Conservation (phyloP, 2,113 vertebrate genomes). For the Pithys albifrons region DNA sequence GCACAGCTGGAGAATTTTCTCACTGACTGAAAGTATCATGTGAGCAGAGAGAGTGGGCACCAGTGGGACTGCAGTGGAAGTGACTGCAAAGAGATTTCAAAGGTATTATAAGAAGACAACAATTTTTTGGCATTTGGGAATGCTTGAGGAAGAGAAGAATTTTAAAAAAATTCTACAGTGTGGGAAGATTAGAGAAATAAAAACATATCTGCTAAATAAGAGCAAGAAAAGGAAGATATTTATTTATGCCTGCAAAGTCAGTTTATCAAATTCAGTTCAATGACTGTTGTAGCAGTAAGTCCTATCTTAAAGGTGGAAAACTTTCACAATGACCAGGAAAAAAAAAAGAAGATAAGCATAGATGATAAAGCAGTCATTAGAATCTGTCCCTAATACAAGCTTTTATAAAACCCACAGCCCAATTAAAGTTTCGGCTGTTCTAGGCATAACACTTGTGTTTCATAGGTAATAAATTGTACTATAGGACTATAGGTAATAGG, state of each 20-base stretch:
- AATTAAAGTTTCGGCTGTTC: neutral
- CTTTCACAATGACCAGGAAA: rapidly evolving
- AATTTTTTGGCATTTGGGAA: neutral
- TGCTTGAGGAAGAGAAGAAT: neutral
- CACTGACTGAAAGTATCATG: conserved; percentile 16
- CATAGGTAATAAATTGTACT: neutral
- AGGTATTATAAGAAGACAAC: neutral
- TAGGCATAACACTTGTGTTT: neutral
- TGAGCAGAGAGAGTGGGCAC: neutral
- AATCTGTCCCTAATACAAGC: neutral
- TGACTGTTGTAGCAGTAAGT: neutral
- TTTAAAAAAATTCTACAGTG: neutral
- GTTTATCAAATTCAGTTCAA: neutral
- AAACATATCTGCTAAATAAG: neutral
- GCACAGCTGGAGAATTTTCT: conserved; percentile 50
- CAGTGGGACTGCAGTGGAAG: neutral
- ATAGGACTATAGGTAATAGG: neutral
- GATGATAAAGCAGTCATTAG: neutral
- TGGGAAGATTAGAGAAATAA: neutral
- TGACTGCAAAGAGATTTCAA: conserved; percentile 1
- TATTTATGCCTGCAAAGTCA: neutral
- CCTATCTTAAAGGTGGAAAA: neutral
- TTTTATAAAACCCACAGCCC: neutral
- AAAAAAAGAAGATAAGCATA: neutral
- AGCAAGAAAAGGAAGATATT: neutral